Evolutionary conservation across 2,797 vertebrate genomes (phyloP).

Genomic region (Heliangelus exortis): DNA sequence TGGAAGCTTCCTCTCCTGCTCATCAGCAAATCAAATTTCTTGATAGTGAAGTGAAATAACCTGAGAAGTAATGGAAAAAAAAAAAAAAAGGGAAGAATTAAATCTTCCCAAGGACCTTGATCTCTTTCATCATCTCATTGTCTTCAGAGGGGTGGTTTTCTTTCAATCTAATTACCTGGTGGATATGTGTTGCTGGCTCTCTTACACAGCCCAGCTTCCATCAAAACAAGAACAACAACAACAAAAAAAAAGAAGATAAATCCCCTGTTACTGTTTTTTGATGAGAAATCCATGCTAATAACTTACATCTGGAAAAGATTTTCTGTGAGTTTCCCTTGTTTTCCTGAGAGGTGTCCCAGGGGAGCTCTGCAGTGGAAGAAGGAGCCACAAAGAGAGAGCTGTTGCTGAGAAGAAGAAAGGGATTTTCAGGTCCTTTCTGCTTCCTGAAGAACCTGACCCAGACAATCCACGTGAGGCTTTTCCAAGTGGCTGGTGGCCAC

Average conservation of each 20-base stretch:
- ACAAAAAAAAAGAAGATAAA: not conserved
- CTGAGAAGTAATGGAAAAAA: conserved; percentile 19
- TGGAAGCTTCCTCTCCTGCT: conserved; percentile 4
- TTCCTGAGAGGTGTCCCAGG: not conserved
- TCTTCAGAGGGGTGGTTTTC: conserved; percentile 32
- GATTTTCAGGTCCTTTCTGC: not conserved
- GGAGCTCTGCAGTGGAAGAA: not conserved
- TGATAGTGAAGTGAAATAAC: conserved; percentile 26
- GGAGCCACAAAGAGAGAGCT: not conserved
- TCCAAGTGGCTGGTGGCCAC: not conserved
- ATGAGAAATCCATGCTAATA: conserved; percentile 34
- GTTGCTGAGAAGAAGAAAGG: not conserved
- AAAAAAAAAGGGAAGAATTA: not conserved
- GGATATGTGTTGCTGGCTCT: not conserved
- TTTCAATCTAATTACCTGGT: conserved; percentile 45
- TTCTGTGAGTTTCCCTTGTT: not conserved
- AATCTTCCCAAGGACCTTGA: conserved; percentile 21
- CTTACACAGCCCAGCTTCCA: not conserved
- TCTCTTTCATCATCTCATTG: conserved; percentile 43
- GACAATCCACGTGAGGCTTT: not conserved
- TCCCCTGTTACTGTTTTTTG: not conserved
- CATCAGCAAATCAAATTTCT: conserved; percentile 35
- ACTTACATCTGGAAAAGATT: conserved; percentile 1
- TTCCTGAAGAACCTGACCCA: not conserved
- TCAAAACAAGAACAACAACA: not conserved